Base-by-base conservation (phyloP, 1,140 invertebrate species). In the Plodia interpunctella region DNA sequence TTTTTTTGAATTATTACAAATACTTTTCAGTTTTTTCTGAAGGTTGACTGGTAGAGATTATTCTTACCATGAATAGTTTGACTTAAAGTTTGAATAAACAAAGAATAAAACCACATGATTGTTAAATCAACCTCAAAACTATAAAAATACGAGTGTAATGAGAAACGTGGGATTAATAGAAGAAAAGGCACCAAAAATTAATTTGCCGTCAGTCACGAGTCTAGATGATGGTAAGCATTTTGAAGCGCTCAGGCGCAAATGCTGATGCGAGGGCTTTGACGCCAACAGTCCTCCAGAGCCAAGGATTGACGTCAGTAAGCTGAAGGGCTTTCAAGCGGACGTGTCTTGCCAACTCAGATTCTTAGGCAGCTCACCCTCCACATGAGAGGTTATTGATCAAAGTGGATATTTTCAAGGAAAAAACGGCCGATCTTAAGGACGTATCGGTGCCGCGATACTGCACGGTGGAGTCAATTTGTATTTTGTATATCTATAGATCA, bases 331-430 rank as follows among this genome's bases (percentile, higher is more conserved):
- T 44, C 38, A 15, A 44, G n/a, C 38, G 38, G 38, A 44, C 38
- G 38, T 44, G 38, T 44, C 38, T 44, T 44, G 38, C 38, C 38
- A 44, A 44, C 38, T 44, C 38, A 44, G 38, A 44, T 44, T 44
- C 38, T 44, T 44, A 44, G 38, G 38, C 38, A 44, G 38, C 38
- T 44, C 32, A 35, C 32, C n/a, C 38, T 44, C 15, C 13, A 44
- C 10, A 15, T 6, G n/a, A 44, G 38, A 17, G 38, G 38, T 44
- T 44, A 44, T 44, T 44, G 38, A 44, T 44, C 38, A 44, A 44
- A 44, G 38, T 44, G 38, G 38, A 44, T 44, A 44, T 44, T 44
- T 44, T 44, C 38, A 44, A n/a, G 15, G 38, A 15, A 44, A 44
- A 44, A 44, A 44, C 38, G 38, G 38, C 2, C 38, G 38, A 17